Evolutionary conservation across 2,797 vertebrate species (phyloP).

Genomic region (Emys orbicularis): DNA sequence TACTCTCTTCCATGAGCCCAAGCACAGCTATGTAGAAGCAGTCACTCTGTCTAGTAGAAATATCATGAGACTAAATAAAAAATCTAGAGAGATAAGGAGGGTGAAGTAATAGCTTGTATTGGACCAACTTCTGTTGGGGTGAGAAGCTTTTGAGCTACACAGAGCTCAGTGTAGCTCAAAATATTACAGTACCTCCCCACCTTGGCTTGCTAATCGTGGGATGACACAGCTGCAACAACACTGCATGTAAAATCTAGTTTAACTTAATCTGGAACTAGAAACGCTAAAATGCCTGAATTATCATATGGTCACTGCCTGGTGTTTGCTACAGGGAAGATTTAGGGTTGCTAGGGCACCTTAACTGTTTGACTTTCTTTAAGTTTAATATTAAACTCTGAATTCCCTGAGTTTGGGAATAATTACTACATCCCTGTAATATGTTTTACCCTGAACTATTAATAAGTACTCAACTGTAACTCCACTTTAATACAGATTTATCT

Average conservation of each 20-base stretch:
- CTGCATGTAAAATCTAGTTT: neutral
- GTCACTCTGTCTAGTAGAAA: neutral
- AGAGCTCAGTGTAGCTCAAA: neutral
- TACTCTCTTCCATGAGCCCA: neutral
- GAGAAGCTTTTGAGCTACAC: neutral
- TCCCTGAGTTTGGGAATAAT: neutral
- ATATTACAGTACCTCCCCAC: neutral
- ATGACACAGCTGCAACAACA: neutral
- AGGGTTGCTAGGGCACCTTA: neutral
- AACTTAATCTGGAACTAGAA: neutral
- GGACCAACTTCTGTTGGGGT: neutral
- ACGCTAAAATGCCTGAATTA: neutral
- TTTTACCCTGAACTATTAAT: neutral
- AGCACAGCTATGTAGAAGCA: neutral
- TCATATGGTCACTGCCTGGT: neutral
- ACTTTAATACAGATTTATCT: neutral
- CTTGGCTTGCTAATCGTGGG: neutral
- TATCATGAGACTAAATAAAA: neutral
- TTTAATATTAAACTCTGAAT: neutral
- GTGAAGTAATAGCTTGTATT: neutral
- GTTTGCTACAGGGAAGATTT: neutral
- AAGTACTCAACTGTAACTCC: neutral
- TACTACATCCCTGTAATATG: rapidly evolving
- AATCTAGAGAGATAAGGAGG: rapidly evolving
- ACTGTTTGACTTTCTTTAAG: neutral